Conservation (phyloP, 1,140 invertebrate species). For the Marisa cornuarietis region DNA sequence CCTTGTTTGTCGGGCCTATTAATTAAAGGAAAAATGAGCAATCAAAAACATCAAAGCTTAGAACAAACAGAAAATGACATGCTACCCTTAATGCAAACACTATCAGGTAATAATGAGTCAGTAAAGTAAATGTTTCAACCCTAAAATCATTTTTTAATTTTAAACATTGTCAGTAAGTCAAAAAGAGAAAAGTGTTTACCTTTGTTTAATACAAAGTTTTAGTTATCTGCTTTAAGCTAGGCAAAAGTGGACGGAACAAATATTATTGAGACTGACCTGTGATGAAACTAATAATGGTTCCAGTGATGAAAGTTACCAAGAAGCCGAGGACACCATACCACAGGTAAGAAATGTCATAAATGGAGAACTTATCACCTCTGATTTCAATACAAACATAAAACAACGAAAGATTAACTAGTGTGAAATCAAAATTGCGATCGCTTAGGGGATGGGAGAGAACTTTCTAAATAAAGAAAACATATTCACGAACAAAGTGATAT, state of each 20-base stretch:
- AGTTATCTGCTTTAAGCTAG: not conserved
- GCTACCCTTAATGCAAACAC: too few species aligned
- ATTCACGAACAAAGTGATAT: too few species aligned
- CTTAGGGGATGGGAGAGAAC: not conserved
- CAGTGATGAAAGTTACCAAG: constrained; percentile 18
- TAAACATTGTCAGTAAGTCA: too few species aligned
- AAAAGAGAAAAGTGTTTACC: not conserved
- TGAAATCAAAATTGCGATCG: not conserved
- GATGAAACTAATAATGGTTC: constrained; percentile 23
- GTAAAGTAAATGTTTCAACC: too few species aligned
- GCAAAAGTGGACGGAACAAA: too few species aligned
- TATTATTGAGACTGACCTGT: constrained; percentile 19
- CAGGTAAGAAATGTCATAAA: constrained; percentile 35
- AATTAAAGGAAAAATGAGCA: not conserved
- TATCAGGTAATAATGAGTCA: too few species aligned
- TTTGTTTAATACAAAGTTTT: too few species aligned
- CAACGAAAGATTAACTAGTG: not conserved
- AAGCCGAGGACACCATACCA: constrained; percentile 29
- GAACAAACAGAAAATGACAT: too few species aligned
- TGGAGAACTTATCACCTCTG: not conserved
- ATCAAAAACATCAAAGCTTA: too few species aligned
- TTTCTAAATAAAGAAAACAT: too few species aligned
- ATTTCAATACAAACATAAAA: not conserved
- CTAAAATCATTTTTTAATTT: too few species aligned
- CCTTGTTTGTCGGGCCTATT: not conserved